Evolutionary conservation across 2,888 invertebrate species (phyloP).

Genomic region (Lasioglossum zephyrum): DNA sequence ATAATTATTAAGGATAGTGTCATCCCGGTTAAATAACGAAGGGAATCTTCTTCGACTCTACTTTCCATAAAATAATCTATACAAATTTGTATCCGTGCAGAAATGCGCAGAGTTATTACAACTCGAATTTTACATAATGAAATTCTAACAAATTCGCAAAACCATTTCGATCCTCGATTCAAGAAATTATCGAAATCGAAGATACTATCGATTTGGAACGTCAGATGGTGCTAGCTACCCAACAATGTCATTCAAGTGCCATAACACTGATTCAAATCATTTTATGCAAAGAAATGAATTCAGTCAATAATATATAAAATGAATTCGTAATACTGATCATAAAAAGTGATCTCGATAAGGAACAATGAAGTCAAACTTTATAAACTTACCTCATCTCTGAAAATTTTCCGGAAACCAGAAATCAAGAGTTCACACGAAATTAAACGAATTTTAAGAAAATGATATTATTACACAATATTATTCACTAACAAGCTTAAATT

Average conservation of each 20-base stretch:
- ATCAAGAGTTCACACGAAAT: neutral
- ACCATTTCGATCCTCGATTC: neutral
- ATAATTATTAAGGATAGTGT: neutral
- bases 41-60: neutral
- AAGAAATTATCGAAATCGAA: neutral
- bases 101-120: neutral
- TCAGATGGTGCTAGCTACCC: neutral
- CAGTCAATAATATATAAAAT: neutral
- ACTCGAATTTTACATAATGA: neutral
- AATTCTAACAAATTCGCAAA: neutral
- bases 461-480: too few species aligned
- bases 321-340: neutral
- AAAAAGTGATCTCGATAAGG: neutral
- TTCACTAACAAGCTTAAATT: neutral
- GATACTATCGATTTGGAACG: neutral
- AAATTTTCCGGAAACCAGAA: neutral
- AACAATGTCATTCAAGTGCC: neutral
- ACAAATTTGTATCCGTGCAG: neutral
- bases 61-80: neutral
- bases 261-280: neutral
- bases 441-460: too few species aligned
- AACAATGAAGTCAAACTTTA: neutral
- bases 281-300: neutral
- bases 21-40: neutral
- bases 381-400: neutral